A percentile compares a stretch with the other conserved stretches of the same genome.
Conservation (phyloP, 2,797 vertebrate species). For the Microctenopoma stevenorrisi region DNA sequence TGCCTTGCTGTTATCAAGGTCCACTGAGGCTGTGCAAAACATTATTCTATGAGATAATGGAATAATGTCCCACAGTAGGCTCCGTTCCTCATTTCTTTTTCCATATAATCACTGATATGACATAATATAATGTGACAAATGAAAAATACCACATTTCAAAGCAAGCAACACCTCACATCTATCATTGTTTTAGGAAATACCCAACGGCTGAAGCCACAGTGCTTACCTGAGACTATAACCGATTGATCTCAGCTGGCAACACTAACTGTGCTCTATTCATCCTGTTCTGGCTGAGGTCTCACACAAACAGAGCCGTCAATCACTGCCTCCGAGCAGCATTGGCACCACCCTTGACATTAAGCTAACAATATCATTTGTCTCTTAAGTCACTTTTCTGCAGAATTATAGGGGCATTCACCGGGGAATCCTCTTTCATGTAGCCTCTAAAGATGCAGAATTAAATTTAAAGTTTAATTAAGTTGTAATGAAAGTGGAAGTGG, state of each 20-base stretch:
- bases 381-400: constrained; percentile 61
- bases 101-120: constrained; percentile 76
- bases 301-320: constrained; percentile 79
- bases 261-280: constrained; percentile 74
- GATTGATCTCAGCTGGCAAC: constrained; percentile 78
- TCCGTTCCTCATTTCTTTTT: constrained; percentile 58
- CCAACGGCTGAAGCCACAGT: constrained; percentile 65
- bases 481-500: constrained; percentile 67
- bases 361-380: constrained; percentile 75
- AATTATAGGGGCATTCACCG: constrained; percentile 41
- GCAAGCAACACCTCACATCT: constrained; percentile 55
- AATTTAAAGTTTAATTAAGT: constrained; percentile 77
- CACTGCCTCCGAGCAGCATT: constrained; percentile 52
- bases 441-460: constrained; percentile 70
- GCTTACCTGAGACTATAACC: constrained; percentile 74
- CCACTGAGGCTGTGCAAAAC: constrained; percentile 71
- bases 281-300: constrained; percentile 64
- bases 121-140: constrained; percentile 76
- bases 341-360: constrained; percentile 71
- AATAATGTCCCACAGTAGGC: constrained; percentile 64
- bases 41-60: constrained; percentile 72
- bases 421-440: constrained; percentile 56
- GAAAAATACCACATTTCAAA: constrained; percentile 75
- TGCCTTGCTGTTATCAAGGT: constrained; percentile 72
- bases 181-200: constrained; percentile 74